phyloP scores from a whole-genome alignment of 2,113 vertebrate genomes.

The Xenotilapia flavipinnis region DNA sequence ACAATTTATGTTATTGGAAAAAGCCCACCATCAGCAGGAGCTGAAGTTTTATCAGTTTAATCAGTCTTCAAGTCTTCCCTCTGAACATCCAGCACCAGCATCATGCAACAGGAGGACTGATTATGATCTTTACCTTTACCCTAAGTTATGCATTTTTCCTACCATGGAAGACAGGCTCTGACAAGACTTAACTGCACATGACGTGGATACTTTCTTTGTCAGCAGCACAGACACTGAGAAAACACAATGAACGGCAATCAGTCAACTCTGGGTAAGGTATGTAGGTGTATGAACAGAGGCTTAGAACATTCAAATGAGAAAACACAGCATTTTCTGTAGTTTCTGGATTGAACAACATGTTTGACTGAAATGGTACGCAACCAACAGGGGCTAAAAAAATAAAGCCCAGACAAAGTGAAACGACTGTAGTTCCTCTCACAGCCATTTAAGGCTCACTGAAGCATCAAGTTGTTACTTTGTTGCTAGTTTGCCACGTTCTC shows the following conservation, averaged over 20 bases:
- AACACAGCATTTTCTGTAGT: neutral
- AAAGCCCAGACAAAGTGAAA: neutral
- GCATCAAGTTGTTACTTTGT: neutral
- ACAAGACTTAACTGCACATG: neutral
- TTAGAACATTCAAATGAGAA: neutral
- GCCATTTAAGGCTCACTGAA: neutral
- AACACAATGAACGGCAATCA: accelerated
- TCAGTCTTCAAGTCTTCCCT: neutral
- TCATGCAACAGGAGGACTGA: neutral
- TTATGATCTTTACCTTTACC: neutral
- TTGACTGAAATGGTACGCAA: accelerated
- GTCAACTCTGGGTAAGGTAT: neutral
- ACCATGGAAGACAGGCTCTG: neutral
- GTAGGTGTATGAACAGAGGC: neutral
- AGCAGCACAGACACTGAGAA: neutral
- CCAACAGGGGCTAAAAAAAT: neutral
- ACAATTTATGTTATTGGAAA: neutral
- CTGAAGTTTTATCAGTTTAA: neutral
- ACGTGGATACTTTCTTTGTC: neutral
- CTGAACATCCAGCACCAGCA: neutral
- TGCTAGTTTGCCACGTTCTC: neutral
- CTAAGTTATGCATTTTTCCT: neutral
- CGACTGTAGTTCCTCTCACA: neutral
- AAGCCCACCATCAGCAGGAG: neutral
- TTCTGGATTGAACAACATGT: neutral